Base-by-base conservation (phyloP, 2,888 invertebrate species). In the Caradrina kadenii region DNA sequence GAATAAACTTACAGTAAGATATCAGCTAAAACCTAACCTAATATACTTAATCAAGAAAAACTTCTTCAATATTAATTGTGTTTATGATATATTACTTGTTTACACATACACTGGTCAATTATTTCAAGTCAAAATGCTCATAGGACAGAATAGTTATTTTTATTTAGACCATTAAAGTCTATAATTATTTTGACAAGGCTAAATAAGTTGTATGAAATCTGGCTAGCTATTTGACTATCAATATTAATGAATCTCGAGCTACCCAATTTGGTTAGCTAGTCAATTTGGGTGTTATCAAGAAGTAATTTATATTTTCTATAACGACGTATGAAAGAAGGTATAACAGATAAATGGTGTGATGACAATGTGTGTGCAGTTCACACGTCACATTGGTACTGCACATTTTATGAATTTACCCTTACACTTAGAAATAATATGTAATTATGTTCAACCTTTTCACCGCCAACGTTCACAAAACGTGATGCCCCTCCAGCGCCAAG, bases 1-100 rank as follows among this genome's bases (percentile, higher is more conserved):
- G 59, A 72, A 76, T 70, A 76, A 56, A 48, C 73, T 80, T 72
- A 76, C 53, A 79, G 60, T 70, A 58, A 61, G 15, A 74, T 42
- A 63, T 52, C 26, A 48, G 52, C 63, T 75, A 69, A 56, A 63
- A 42, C 49, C 67, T 80, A 77, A 62, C 54, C 55, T 80, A 77
- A 65, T 21, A 56, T 65, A 60, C 59, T 45, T 73, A 67, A 63
- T 61, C n/a, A 62, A 59, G 48, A 52, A 54, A 63, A 53, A 72
- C 59, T 35, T 71, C n/a, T 60, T 60, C 53, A 59, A 53, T 53
- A 50, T 45, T 50, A n/a, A 48, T 69, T 42, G 21, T 64, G 39
- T 63, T 31, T 49, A 63, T 22, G 26, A 42, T 48, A 69, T 42
- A 45, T 45, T 15, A 1, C 3, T 49, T 48, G 31, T 73, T 39